Percentiles rank a stretch among this genome's conserved stretches.
Conservation (phyloP, 2,113 vertebrate genomes). For the Athene cunicularia region DNA sequence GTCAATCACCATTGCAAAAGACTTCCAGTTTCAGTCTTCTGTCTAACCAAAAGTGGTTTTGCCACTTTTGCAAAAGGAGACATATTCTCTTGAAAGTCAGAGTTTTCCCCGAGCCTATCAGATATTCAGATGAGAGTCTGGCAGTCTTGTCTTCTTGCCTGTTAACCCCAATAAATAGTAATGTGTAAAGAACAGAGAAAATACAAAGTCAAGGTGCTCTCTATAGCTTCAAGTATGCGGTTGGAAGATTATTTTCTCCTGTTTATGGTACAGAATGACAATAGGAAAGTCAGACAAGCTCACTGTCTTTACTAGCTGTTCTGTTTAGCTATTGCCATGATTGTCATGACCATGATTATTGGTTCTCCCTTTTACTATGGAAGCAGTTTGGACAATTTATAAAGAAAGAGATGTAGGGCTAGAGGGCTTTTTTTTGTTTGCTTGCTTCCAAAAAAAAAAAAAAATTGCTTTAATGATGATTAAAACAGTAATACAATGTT, state of each 20-base stretch:
- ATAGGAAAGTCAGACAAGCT: neutral
- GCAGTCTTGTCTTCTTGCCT: neutral
- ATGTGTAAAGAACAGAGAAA: neutral
- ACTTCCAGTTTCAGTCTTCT: neutral
- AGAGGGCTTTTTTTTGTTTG: neutral
- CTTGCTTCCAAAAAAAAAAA: neutral
- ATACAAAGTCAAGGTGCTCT: neutral
- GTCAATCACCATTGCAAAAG: neutral
- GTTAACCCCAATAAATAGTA: neutral
- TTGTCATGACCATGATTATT: neutral
- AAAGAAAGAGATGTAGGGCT: rapidly evolving
- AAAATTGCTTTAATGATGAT: neutral
- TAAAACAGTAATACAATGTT: neutral
- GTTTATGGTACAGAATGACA: neutral
- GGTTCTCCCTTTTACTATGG: neutral
- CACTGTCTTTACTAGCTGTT: neutral
- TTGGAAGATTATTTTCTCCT: neutral
- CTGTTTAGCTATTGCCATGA: neutral
- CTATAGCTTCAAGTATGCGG: neutral
- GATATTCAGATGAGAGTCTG: neutral
- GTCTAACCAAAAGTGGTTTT: neutral
- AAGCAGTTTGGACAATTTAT: neutral
- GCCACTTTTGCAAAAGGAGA: neutral
- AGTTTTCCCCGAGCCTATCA: neutral
- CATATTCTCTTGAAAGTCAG: neutral